Percentiles rank a stretch among this genome's conserved stretches.
Conservation (phyloP, 1,140 invertebrate species). For the Trypoxylus dichotomus region DNA sequence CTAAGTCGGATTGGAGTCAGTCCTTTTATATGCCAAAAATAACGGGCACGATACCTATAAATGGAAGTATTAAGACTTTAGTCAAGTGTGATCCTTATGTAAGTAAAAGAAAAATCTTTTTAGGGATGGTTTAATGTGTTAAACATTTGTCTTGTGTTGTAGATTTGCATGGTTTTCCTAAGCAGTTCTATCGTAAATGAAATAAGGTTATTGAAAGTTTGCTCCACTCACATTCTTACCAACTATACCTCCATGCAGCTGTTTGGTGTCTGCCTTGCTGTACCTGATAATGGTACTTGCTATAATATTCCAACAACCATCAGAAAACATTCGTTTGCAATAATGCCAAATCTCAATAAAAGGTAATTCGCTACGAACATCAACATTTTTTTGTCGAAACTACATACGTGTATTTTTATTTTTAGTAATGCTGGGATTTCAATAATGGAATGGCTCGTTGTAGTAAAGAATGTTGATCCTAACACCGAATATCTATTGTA, state of each 20-base stretch:
- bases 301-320: slow-evolving; percentile 52
- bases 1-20: slow-evolving; percentile 59
- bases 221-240: slow-evolving; percentile 59
- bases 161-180: slow-evolving; percentile 58
- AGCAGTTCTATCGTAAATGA: slow-evolving; percentile 58
- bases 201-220: slow-evolving; percentile 58
- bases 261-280: slow-evolving; percentile 56
- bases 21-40: slow-evolving; percentile 65
- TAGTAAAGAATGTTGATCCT: slow-evolving; percentile 37
- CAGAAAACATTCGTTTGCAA: slow-evolving; percentile 50
- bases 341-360: slow-evolving; percentile 53
- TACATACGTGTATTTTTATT: slow-evolving; percentile 29
- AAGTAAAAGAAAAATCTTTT: slow-evolving; percentile 34
- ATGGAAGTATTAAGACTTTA: slow-evolving; percentile 57
- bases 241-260: slow-evolving; percentile 58
- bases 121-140: neutral
- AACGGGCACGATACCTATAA: slow-evolving; percentile 59
- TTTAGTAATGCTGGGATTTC: slow-evolving; percentile 55
- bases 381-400: too few species aligned
- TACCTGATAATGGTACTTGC: slow-evolving; percentile 50
- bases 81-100: slow-evolving; percentile 57
- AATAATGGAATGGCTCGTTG: slow-evolving; percentile 55
- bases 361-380: slow-evolving; percentile 50
- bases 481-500: slow-evolving; percentile 49
- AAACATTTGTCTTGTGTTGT: neutral